Evolutionary conservation across 2,797 vertebrate genomes (phyloP).

Genomic region (Galaxias olidus): DNA sequence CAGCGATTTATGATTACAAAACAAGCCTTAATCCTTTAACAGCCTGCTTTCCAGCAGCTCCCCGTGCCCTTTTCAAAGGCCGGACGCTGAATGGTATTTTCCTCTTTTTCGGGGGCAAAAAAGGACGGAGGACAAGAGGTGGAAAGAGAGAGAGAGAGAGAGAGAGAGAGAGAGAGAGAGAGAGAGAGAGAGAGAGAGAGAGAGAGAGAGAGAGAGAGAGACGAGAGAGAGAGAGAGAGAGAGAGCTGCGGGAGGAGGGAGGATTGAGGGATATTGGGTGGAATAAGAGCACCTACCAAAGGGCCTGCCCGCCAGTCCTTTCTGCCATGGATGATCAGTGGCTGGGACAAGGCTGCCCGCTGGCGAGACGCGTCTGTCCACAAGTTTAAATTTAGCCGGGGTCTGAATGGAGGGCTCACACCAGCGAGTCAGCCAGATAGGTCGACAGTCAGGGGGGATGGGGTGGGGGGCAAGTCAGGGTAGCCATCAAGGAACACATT

Average conservation of each 20-base stretch:
- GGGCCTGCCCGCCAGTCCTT: constrained; percentile 33
- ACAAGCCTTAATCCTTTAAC: too few species aligned
- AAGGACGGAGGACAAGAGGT: too few species aligned
- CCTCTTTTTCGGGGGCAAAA: too few species aligned
- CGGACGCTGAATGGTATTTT: too few species aligned
- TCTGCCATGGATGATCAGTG: constrained; percentile 34
- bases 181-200: constrained; percentile 13
- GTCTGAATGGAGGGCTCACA: constrained; percentile 51
- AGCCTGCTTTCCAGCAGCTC: too few species aligned
- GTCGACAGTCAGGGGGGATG: not conserved
- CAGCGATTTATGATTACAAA: constrained; percentile 33
- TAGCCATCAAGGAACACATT: constrained; percentile 43
- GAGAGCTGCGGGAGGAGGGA: constrained; percentile 32
- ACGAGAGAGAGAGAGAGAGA: constrained; percentile 32
- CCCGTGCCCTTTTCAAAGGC: too few species aligned
- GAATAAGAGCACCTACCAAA: constrained; percentile 42
- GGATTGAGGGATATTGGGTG: constrained; percentile 27
- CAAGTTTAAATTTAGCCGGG: constrained; percentile 77
- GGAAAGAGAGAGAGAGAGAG: constrained; percentile 30
- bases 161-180: too few species aligned
- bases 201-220: not conserved
- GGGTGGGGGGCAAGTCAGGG: constrained; percentile 18
- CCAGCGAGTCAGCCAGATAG: constrained; percentile 30
- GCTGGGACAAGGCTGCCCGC: constrained; percentile 63
- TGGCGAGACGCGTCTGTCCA: constrained; percentile 74